Percentiles rank a stretch among this genome's conserved stretches.
Conservation (phyloP, 2,113 vertebrate genomes). For the Dermatemys mawii region DNA sequence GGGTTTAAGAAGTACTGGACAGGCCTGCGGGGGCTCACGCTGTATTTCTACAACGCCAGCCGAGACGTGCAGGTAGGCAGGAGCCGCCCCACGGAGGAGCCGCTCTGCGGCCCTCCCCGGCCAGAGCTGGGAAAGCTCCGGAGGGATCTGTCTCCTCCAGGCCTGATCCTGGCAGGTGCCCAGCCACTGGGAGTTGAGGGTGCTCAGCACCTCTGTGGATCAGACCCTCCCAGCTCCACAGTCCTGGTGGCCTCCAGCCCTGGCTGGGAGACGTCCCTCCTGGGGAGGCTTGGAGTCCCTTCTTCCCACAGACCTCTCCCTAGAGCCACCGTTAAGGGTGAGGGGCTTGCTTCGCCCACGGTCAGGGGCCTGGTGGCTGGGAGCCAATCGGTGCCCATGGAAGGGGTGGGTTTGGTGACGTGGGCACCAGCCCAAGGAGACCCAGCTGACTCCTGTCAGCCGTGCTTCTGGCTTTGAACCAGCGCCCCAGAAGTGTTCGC, state of each 20-base stretch:
- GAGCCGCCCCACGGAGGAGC: not conserved
- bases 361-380: not conserved
- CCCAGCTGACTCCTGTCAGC: not conserved
- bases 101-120: not conserved
- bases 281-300: not conserved
- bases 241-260: not conserved
- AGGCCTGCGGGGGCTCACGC: constrained; percentile 78
- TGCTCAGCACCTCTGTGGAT: not conserved
- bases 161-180: not conserved
- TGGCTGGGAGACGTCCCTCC: not conserved
- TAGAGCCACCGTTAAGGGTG: not conserved
- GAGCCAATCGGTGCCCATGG: not conserved
- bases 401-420: not conserved
- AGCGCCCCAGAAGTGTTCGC: not conserved
- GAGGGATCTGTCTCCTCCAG: not conserved
- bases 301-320: not conserved
- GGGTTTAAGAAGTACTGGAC: constrained; percentile 82
- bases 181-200: not conserved
- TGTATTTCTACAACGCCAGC: constrained; percentile 82
- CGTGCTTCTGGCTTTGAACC: not conserved
- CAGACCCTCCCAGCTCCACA: not conserved
- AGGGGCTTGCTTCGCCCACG: not conserved
- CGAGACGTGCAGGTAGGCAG: constrained; percentile 74
- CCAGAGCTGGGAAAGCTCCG: not conserved
- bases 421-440: not conserved